Base-by-base conservation (phyloP, 2,797 vertebrate genomes). In the Sarcoramphus papa region DNA sequence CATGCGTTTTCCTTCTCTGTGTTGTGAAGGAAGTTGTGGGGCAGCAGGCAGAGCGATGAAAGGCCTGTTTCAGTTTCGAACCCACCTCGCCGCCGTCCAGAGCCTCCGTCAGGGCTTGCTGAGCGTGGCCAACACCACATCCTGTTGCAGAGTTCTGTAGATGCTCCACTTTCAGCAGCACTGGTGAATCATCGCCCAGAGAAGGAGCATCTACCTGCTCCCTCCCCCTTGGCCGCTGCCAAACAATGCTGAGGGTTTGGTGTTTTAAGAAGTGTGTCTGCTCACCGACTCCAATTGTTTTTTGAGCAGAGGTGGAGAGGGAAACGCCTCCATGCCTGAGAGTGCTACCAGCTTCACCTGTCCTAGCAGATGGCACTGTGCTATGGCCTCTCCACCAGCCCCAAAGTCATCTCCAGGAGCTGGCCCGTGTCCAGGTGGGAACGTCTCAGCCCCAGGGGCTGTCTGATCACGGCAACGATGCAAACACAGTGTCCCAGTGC, bases 1-100 rank as follows among this genome's bases (percentile, higher is more conserved):
- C 0, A 0, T 2, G 5, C 2, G 0, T n/a, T 56, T 48, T 41
- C 51, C 84, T 59, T 5, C 57, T 23, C 43, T n/a, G 23, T 20
- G 27, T 5, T 40, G 59, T 23, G 47, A 35, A 92, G 93, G 90
- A 95, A 70, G 80, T 2, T 19, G 63, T 74, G 72, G 40, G 60
- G 85, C 72, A 78, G 85, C 60, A 91, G 60, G 40, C 82, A 65
- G 43, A 47, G 18, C 0, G 1, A 59, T 4, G 5, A 51, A 82
- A 70, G 41, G 59, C 63, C 30, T 1, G 12, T 23, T 95, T 85
- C 17, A 0, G 67, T 82, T 96, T 92, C 25, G 0, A 87, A 76
- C 8, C 27, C 63, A 59, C 25, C 70, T 67, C 4, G 1, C 45
- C 5, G 2, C 54, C 60, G 1, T 53, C n/a, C 67, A 76, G 83